Evolutionary conservation across 2,888 invertebrate species (phyloP).

Genomic region (Drosophila nr. perissopoda): DNA sequence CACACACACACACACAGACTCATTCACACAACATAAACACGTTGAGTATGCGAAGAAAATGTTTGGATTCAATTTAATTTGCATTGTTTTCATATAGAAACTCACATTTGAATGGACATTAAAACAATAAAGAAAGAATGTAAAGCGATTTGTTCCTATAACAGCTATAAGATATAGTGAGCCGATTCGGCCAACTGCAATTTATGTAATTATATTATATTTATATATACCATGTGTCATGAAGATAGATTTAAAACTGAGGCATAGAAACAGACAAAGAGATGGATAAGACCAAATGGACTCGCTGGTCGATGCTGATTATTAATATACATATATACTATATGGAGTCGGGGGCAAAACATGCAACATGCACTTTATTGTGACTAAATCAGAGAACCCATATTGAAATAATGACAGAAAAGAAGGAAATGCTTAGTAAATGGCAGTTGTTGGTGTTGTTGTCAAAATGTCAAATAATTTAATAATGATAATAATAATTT

Average conservation of each 20-base stretch:
- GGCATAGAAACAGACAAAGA: background rate
- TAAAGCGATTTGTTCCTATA: background rate
- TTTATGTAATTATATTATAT: background rate
- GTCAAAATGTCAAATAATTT: slow-evolving; percentile 1
- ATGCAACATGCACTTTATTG: background rate
- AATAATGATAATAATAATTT: slow-evolving; percentile 19
- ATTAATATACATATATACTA: background rate
- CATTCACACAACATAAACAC: background rate
- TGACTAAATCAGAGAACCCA: background rate
- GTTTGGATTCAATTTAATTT: slow-evolving; percentile 38
- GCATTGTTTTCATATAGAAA: slow-evolving; percentile 23
- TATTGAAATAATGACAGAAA: background rate
- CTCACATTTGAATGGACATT: background rate
- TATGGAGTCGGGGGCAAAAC: background rate
- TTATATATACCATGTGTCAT: too few species aligned
- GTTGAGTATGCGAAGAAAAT: slow-evolving; percentile 39
- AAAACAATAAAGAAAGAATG: background rate
- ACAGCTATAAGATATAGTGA: background rate
- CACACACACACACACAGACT: too few species aligned
- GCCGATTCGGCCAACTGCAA: background rate
- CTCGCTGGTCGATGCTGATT: background rate
- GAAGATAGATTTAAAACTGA: background rate
- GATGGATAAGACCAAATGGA: background rate
- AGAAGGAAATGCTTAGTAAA: slow-evolving; percentile 10
- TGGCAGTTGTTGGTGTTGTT: background rate